Evolutionary conservation across 1,140 invertebrate species (phyloP).

Genomic region (Wiebesia pumilae): DNA sequence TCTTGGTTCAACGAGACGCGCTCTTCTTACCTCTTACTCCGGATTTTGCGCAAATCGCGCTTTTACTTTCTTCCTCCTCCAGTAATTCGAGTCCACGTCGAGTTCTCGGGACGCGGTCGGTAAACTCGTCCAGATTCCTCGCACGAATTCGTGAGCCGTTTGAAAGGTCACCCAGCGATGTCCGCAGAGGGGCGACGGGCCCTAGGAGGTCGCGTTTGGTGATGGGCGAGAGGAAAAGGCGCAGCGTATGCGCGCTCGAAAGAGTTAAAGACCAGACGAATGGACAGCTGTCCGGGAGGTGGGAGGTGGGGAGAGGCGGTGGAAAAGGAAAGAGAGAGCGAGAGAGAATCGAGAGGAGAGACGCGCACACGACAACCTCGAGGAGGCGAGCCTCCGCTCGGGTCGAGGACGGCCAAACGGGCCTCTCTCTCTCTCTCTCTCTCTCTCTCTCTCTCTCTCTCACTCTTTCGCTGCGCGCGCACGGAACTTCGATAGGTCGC

Average conservation of each 20-base stretch:
- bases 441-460: constrained; percentile 13
- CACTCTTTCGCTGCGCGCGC: not conserved
- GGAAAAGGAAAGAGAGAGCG: constrained; percentile 34
- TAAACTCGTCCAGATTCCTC: not conserved
- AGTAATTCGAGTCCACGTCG: too few relatives aligned
- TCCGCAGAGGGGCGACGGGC: not conserved
- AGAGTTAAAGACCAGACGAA: constrained; percentile 27
- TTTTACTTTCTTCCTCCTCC: not conserved
- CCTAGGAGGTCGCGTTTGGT: not conserved
- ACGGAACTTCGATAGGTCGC: constrained; percentile 22
- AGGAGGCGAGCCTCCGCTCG: constrained; percentile 49
- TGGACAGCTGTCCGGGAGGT: not conserved
- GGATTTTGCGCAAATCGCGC: not conserved
- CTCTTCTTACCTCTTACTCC: not conserved
- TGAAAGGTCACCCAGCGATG: not conserved
- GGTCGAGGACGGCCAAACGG: constrained; percentile 52
- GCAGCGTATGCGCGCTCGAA: not conserved
- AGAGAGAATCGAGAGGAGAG: constrained; percentile 33
- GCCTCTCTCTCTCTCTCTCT: not conserved
- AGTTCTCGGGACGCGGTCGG: too few relatives aligned
- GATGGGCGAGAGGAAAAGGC: not conserved
- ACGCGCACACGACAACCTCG: constrained; percentile 46
- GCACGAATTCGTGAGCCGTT: too few relatives aligned
- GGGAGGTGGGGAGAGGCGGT: not conserved
- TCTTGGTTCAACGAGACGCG: too few relatives aligned